Base-by-base conservation (phyloP, 2,113 vertebrate genomes). In the Pitta sordida region DNA sequence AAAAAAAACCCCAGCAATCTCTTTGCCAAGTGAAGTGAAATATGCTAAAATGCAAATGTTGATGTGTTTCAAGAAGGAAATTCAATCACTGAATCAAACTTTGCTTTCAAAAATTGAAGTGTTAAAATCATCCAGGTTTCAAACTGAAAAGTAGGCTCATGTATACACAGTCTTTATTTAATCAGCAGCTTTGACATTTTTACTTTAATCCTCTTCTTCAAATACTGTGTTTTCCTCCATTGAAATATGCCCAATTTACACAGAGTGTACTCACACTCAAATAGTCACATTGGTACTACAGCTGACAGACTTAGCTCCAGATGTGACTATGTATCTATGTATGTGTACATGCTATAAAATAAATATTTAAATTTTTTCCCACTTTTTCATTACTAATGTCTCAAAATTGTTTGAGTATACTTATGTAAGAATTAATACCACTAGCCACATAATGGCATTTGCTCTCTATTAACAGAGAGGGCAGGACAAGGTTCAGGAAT, bases 21-120 rank as follows among this genome's bases (percentile, higher is more conserved):
- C 43, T 78, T 81, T 95, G 76, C 83, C 78, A 96, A 93, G 63
- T 53, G 52, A 93, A 90, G 30, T 59, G 71, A 86, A 91, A 86
- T 91, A 83, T 67, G 43, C 64, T 96, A 81, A 91, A 93, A 95
- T 88, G 71, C 52, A 93, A 94, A 90, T 90, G 79, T 55, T 78
- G 83, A 36, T 74, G 64, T n/a, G 17, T 77, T 95, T 94, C 64
- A 86, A 36, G 59, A 83, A 30, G 56, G 55, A 91, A 90, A 90
- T 86, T 91, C n/a, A 86, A 71, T 70, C 1, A 1, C 76, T 86
- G 59, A 77, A 68, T 70, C 26, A 39, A 91, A 83, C 32, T 36
- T 93, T 70, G 46, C 58, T 90, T 94, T 70, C 23, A 74, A 77
- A 90, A 95, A 58, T 30, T 51, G 30, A 73, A 65, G 83, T 51